phyloP scores from a whole-genome alignment of 2,113 vertebrate genomes.

The Paramisgurnus dabryanus region DNA sequence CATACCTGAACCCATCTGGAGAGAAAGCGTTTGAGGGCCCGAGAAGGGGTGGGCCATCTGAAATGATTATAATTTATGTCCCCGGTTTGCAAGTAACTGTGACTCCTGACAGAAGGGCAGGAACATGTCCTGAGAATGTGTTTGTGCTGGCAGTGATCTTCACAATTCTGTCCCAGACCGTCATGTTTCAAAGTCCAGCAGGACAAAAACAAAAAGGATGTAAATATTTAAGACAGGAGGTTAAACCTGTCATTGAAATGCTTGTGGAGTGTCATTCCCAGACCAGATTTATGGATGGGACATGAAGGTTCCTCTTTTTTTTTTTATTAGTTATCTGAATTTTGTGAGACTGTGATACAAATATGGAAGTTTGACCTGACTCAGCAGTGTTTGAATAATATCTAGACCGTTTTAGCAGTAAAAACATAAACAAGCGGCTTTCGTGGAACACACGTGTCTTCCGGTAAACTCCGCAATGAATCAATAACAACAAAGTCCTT shows the following conservation, averaged over 20 bases:
- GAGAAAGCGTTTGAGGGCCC: constrained; percentile 14
- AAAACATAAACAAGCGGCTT: too few species aligned
- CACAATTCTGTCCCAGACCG: constrained; percentile 35
- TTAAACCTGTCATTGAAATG: constrained; percentile 57
- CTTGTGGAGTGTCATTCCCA: constrained; percentile 50
- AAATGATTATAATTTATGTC: constrained; percentile 57
- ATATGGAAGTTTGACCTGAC: not conserved
- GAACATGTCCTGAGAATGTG: constrained; percentile 59
- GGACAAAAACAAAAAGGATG: constrained; percentile 42
- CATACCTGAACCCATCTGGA: constrained; percentile 43
- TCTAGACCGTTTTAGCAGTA: too few species aligned
- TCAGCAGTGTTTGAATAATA: not conserved
- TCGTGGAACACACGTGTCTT: too few species aligned
- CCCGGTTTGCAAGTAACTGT: constrained; percentile 60
- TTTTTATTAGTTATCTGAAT: constrained; percentile 37
- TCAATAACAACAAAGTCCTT: too few species aligned
- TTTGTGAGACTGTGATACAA: constrained; percentile 25
- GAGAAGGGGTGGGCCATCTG: constrained; percentile 19
- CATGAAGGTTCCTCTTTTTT: constrained; percentile 34
- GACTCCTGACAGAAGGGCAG: constrained; percentile 60
- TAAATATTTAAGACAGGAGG: constrained; percentile 56
- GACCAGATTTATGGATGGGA: constrained; percentile 42
- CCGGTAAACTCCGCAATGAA: too few species aligned
- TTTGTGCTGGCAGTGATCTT: constrained; percentile 57
- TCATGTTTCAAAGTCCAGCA: constrained; percentile 47